A percentile compares a stretch with the other conserved stretches of the same genome.
phyloP scores from a whole-genome alignment of 1,140 invertebrate species.

The Brachionus rotundiformis region DNA sequence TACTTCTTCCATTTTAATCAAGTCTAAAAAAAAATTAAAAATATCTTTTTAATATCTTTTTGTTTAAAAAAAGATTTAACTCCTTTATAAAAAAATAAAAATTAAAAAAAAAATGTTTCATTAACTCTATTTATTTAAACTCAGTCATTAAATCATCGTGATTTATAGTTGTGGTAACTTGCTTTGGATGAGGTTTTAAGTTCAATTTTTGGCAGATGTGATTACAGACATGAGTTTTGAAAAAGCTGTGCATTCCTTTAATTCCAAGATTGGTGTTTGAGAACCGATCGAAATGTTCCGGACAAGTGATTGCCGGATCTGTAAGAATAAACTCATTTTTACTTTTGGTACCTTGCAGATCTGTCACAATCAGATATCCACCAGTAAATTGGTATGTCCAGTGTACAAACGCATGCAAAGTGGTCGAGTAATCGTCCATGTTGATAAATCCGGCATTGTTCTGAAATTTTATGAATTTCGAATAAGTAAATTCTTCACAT shows the following conservation, averaged over 20 bases:
- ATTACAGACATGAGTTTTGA: conserved; percentile 5
- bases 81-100: background rate
- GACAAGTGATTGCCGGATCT: conserved; percentile 19
- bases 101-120: background rate
- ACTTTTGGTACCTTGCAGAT: conserved; percentile 24
- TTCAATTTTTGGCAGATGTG: conserved; percentile 1
- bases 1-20: background rate
- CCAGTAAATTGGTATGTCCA: conserved; percentile 6
- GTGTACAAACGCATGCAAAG: conserved; percentile 28
- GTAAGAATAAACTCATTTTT: background rate
- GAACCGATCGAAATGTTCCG: background rate
- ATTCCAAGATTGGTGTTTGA: conserved; percentile 11
- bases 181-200: background rate
- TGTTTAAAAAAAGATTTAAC: background rate
- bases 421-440: background rate
- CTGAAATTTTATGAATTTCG: background rate
- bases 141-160: background rate
- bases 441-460: conserved; percentile 14
- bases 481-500: background rate
- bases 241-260: conserved; percentile 25
- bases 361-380: background rate
- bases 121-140: background rate
- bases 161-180: background rate
- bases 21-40: background rate
- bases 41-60: background rate